Conservation (phyloP, 2,888 invertebrate species). For the Coleophora flavipennella region DNA sequence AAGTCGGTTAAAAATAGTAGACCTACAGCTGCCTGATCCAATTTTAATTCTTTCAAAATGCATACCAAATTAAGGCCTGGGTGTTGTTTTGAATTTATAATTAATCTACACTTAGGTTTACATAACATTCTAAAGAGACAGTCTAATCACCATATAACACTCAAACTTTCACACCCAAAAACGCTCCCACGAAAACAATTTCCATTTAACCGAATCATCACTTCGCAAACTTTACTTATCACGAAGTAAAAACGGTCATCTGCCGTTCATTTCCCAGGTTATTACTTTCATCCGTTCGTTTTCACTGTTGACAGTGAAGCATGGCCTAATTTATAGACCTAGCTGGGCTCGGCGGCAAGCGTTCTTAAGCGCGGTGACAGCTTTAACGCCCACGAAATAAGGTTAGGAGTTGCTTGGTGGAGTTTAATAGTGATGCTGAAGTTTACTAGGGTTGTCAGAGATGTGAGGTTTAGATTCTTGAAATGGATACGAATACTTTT, state of each 20-base stretch:
- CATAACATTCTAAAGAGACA: no score
- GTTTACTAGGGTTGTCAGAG: constrained; percentile 20
- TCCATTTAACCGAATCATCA: constrained; percentile 18
- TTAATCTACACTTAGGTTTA: no score
- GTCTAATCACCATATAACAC: no score
- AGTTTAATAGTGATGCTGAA: constrained; percentile 19
- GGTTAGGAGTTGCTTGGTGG: constrained; percentile 25
- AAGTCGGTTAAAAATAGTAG: no score
- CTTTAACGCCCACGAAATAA: constrained; percentile 24
- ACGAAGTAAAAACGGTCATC: constrained; percentile 41
- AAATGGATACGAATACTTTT: no score
- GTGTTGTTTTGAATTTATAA: no score
- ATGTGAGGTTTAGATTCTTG: no score
- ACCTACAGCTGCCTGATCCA: no score
- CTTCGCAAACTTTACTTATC: constrained; percentile 18
- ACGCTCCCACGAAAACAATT: constrained; percentile 9
- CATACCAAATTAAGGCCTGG: no score
- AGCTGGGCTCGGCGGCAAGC: constrained; percentile 16
- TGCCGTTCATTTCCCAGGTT: constrained; percentile 58
- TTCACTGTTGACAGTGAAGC: constrained; percentile 52
- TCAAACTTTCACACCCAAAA: no score
- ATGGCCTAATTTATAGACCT: constrained; percentile 56
- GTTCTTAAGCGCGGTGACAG: constrained; percentile 22
- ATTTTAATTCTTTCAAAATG: no score
- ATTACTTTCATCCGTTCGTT: constrained; percentile 48